Percentiles rank a stretch among this genome's conserved stretches.
Evolutionary conservation across 2,113 vertebrate genomes (phyloP).

Genomic region (Copsychus sechellarum): DNA sequence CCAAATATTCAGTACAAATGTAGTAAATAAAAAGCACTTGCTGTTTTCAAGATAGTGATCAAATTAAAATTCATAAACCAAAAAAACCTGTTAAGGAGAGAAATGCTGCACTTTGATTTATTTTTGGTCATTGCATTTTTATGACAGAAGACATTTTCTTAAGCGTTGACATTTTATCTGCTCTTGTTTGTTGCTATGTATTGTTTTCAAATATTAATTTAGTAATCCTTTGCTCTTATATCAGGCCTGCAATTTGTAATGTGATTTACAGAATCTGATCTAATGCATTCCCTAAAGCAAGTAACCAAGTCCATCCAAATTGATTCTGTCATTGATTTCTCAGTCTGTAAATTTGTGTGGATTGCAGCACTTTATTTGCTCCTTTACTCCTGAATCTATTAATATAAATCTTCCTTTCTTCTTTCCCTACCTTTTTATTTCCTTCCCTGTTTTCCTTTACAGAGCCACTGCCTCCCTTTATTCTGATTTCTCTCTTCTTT

Average conservation of each 20-base stretch:
- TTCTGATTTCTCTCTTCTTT: background rate
- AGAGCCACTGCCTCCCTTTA: background rate
- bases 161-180: background rate
- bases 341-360: slow-evolving; percentile 7
- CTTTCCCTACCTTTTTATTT: background rate
- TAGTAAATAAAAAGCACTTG: background rate
- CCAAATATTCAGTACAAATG: background rate
- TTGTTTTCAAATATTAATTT: background rate
- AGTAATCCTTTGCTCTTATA: background rate
- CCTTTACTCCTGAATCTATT: background rate
- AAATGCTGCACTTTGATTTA: background rate
- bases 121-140: background rate
- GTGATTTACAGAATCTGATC: background rate
- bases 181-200: background rate
- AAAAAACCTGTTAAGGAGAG: background rate
- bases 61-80: background rate
- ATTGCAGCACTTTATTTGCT: slow-evolving; percentile 12
- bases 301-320: slow-evolving; percentile 18
- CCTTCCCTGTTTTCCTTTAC: background rate
- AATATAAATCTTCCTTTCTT: background rate
- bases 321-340: slow-evolving; percentile 48
- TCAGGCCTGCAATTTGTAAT: background rate
- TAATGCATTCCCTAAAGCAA: slow-evolving; percentile 17
- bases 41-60: background rate
- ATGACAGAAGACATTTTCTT: background rate